phyloP scores from a whole-genome alignment of 2,113 vertebrate species.

The Meleagris gallopavo region DNA sequence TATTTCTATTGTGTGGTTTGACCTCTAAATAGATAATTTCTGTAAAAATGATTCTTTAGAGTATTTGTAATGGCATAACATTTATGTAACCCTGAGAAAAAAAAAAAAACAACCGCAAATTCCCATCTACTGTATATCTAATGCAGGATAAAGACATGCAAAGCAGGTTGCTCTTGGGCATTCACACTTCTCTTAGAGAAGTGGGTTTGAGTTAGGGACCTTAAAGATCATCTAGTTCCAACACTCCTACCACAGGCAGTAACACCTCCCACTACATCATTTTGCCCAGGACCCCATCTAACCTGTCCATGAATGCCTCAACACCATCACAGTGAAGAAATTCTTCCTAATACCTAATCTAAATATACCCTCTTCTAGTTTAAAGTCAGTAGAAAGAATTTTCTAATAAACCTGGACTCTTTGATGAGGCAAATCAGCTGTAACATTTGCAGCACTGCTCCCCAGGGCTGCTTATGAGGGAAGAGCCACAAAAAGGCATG shows the following conservation, averaged over 20 bases:
- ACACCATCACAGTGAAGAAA: not conserved
- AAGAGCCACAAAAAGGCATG: not conserved
- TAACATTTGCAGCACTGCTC: not conserved
- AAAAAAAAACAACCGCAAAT: not conserved
- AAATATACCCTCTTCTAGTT: not conserved
- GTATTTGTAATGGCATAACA: not conserved
- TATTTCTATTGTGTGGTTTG: not conserved
- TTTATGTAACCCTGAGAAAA: not conserved
- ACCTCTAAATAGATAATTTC: not conserved
- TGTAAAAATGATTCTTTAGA: not conserved
- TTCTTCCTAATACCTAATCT: not conserved
- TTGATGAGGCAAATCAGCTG: not conserved
- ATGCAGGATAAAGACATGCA: not conserved
- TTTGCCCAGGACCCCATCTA: not conserved
- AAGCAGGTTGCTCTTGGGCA: not conserved
- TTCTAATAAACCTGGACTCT: not conserved
- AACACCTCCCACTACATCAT: not conserved
- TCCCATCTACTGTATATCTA: not conserved
- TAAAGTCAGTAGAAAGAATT: not conserved
- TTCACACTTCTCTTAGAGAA: not conserved
- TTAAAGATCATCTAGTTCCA: not conserved
- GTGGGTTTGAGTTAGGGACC: rapidly evolving
- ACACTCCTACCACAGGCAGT: not conserved
- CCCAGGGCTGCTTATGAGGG: not conserved
- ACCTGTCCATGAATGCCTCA: not conserved